Conservation (phyloP, 2,888 invertebrate species). For the Perizoma affinitatum region DNA sequence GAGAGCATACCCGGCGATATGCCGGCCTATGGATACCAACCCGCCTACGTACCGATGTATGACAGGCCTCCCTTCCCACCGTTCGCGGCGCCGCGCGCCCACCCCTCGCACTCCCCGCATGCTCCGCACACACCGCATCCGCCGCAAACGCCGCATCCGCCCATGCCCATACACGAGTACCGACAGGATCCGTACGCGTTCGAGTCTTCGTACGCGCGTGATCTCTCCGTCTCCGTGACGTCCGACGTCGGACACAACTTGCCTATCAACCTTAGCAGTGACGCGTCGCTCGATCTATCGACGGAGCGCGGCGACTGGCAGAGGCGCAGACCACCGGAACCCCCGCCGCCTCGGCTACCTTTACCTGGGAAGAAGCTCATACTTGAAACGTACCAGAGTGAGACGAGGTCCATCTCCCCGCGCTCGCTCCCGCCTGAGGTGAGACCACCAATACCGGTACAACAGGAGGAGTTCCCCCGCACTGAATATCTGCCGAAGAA, state of each 20-base stretch:
- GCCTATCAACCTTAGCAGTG: constrained; percentile 80
- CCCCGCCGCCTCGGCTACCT: constrained; percentile 61
- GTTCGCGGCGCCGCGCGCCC: constrained; percentile 48
- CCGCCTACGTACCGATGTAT: constrained; percentile 55
- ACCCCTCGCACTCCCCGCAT: constrained; percentile 44
- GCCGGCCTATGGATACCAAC: constrained; percentile 58
- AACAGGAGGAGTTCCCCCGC: constrained; percentile 59
- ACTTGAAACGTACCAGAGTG: constrained; percentile 78
- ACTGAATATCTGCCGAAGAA: constrained; percentile 79
- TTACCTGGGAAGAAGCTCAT: constrained; percentile 80
- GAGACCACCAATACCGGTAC: constrained; percentile 33
- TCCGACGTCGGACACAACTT: constrained; percentile 67
- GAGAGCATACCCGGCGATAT: constrained; percentile 42
- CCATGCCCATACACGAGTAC: constrained; percentile 58
- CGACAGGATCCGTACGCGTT: constrained; percentile 68
- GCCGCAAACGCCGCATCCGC: constrained; percentile 44
- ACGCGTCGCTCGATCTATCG: constrained; percentile 74
- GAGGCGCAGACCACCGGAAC: constrained; percentile 70
- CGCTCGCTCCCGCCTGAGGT: constrained; percentile 49
- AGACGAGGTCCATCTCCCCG: constrained; percentile 62
- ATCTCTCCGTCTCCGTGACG: constrained; percentile 62
- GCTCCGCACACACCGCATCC: constrained; percentile 41
- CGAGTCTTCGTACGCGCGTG: constrained; percentile 62
- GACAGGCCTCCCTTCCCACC: constrained; percentile 52
- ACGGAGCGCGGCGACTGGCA: constrained; percentile 72